A percentile compares a stretch with the other conserved stretches of the same genome.
These are phyloP conservation scores for Drosophila pegasa DNA, from an alignment of 2,888 invertebrate genomes.

Conservation along the genomic window DNA sequence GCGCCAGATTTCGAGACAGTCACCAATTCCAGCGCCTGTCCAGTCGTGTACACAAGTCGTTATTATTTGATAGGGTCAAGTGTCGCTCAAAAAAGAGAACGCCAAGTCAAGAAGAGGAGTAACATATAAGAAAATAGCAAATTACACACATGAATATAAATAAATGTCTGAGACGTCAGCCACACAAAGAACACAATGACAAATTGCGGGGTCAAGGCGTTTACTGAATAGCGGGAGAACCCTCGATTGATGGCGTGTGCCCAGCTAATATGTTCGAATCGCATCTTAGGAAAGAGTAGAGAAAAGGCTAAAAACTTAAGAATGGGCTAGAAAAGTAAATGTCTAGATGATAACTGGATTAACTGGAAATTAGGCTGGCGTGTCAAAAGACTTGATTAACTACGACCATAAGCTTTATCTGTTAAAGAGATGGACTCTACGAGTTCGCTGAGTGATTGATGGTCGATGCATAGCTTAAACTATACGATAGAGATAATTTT, in stretches of 20 bases:
- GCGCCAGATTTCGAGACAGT: slow-evolving; percentile 77
- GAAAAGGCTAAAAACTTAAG: background rate
- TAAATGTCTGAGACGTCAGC: slow-evolving; percentile 53
- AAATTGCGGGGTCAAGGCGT: slow-evolving; percentile 49
- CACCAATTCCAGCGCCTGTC: slow-evolving; percentile 54
- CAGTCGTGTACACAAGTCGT: slow-evolving; percentile 67
- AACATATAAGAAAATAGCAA: slow-evolving; percentile 52
- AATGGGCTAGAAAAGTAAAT: background rate
- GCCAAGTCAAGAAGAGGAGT: slow-evolving; percentile 13
- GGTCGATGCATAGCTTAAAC: background rate
- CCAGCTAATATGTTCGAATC: slow-evolving; percentile 28
- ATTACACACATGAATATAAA: slow-evolving; percentile 67
- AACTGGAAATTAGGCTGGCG: slow-evolving; percentile 22
- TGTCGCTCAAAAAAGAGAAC: slow-evolving; percentile 55
- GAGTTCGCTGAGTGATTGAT: slow-evolving; percentile 4
- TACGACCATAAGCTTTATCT: background rate
- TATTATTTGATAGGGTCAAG: slow-evolving; percentile 77
- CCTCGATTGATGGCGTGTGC: slow-evolving; percentile 47
- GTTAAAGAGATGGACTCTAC: background rate
- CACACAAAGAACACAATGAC: slow-evolving; percentile 46
- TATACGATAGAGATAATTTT: background rate
- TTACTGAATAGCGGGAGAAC: slow-evolving; percentile 30
- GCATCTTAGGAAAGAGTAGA: slow-evolving; percentile 5
- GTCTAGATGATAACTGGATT: slow-evolving; percentile 12
- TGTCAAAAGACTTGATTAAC: background rate